These are phyloP conservation scores for Chaetodon trifascialis DNA, from an alignment of 2,113 vertebrate genomes.

Conservation along the genomic window DNA sequence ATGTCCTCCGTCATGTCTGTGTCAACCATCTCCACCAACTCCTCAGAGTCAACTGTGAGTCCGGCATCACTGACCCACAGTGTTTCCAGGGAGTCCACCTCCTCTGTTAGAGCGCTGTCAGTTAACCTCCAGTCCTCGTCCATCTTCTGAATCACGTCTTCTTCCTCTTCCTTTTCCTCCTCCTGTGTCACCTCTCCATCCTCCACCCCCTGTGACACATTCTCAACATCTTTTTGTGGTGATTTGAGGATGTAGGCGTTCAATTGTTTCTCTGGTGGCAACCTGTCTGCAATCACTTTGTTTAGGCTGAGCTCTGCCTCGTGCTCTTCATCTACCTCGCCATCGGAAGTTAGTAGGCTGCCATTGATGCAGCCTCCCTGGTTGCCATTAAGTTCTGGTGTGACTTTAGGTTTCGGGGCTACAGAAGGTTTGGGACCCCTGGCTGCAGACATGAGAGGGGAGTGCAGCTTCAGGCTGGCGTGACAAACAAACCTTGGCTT, in stretches of 20 bases:
- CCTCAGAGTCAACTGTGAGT: constrained; percentile 65
- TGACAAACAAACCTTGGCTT: constrained; percentile 88
- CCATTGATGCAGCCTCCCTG: constrained; percentile 85
- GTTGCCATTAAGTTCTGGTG: constrained; percentile 80
- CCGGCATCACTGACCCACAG: constrained; percentile 61
- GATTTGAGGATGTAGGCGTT: constrained; percentile 54
- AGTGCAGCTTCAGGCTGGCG: constrained; percentile 82
- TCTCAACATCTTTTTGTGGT: constrained; percentile 26
- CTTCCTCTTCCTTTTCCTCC: constrained; percentile 35
- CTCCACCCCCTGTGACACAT: constrained; percentile 53
- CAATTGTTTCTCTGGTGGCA: constrained; percentile 39
- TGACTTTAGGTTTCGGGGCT: constrained; percentile 92
- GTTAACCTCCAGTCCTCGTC: constrained; percentile 72
- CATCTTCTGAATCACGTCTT: constrained; percentile 56
- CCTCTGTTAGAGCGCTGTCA: constrained; percentile 67
- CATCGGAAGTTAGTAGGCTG: constrained; percentile 67
- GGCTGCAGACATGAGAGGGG: constrained; percentile 83
- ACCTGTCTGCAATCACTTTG: constrained; percentile 51
- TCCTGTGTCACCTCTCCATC: constrained; percentile 48
- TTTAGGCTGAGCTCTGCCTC: constrained; percentile 64
- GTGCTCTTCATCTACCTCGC: constrained; percentile 72
- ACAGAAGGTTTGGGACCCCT: constrained; percentile 92
- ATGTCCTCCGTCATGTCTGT: constrained; percentile 68
- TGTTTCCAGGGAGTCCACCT: constrained; percentile 74
- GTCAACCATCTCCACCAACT: constrained; percentile 60